These are phyloP conservation scores for Hoplodrina blanda DNA, from an alignment of 2,888 invertebrate genomes.

Conservation along the genomic window DNA sequence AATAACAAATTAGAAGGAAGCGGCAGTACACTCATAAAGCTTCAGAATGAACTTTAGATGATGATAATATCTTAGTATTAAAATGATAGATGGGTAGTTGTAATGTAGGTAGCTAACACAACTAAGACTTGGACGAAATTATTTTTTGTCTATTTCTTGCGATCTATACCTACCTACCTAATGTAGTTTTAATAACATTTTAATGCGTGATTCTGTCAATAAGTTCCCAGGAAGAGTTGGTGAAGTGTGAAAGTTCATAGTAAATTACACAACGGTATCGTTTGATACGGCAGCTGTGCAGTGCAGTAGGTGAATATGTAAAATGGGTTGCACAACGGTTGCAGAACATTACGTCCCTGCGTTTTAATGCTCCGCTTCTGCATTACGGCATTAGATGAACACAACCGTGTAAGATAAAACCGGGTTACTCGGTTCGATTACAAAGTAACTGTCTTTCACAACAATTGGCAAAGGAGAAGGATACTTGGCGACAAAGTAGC, in stretches of 20 bases:
- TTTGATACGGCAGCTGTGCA: conserved; percentile 74
- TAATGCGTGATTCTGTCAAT: conserved; percentile 47
- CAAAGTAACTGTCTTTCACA: conserved; percentile 56
- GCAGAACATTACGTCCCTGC: conserved; percentile 69
- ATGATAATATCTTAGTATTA: conserved; percentile 39
- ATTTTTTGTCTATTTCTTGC: conserved; percentile 9
- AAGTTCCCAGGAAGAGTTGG: conserved; percentile 68
- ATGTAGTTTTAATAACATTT: conserved; percentile 66
- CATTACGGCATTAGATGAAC: conserved; percentile 56
- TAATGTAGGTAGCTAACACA: conserved; percentile 16
- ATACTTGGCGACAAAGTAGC: conserved; percentile 19
- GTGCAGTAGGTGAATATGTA: conserved; percentile 74
- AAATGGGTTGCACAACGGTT: conserved; percentile 72
- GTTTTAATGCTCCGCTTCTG: conserved; percentile 56
- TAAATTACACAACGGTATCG: conserved; percentile 74
- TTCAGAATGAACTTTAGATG: conserved; percentile 44
- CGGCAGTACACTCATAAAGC: conserved; percentile 12
- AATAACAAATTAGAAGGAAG: conserved; percentile 30
- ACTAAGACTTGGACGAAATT: conserved; percentile 13
- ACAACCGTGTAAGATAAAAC: conserved; percentile 55
- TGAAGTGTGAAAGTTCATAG: conserved; percentile 76
- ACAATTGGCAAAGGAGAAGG: conserved; percentile 44
- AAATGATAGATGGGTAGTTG: conserved; percentile 46
- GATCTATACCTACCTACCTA: conserved; percentile 34
- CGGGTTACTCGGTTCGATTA: conserved; percentile 51